Percentiles rank a stretch among this genome's conserved stretches.
phyloP scores from a whole-genome alignment of 1,140 invertebrate genomes.

The Drosophila lini region DNA sequence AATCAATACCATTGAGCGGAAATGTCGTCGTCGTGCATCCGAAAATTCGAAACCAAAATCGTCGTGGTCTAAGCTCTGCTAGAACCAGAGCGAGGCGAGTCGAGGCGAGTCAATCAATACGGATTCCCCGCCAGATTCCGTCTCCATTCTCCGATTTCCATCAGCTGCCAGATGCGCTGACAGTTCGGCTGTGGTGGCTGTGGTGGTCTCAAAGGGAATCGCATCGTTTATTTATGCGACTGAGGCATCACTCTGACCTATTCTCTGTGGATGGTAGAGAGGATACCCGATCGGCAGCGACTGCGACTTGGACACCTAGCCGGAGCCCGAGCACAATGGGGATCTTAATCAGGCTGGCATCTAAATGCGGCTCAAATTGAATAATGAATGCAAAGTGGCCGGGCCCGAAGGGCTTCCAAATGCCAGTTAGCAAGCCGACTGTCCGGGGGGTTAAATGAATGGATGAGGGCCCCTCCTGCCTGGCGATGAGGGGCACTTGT shows the following conservation, averaged over 20 bases:
- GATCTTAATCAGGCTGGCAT: constrained; percentile 70
- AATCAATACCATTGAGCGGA: constrained; percentile 21
- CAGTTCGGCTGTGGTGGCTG: constrained; percentile 30
- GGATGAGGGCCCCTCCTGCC: background rate
- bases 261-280: constrained; percentile 27
- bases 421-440: constrained; percentile 8
- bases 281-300: constrained; percentile 4
- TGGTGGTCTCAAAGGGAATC: constrained; percentile 41
- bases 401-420: constrained; percentile 20
- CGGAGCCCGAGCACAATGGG: constrained; percentile 9
- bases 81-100: background rate
- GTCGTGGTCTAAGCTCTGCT: constrained; percentile 5
- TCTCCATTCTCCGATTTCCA: constrained; percentile 9
- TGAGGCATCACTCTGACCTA: constrained; percentile 35
- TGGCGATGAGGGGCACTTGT: constrained; percentile 5
- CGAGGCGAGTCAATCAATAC: constrained; percentile 33
- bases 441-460: constrained; percentile 44
- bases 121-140: constrained; percentile 11
- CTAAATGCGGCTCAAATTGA: constrained; percentile 79
- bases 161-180: constrained; percentile 40
- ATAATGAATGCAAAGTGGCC: constrained; percentile 78
- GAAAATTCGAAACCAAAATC: constrained; percentile 13
- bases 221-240: constrained; percentile 46
- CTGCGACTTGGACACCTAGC: constrained; percentile 24
- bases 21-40: background rate